A percentile compares a stretch with the other conserved stretches of the same genome.
Conservation (phyloP, 2,888 invertebrate genomes). For the Emmelina monodactyla region DNA sequence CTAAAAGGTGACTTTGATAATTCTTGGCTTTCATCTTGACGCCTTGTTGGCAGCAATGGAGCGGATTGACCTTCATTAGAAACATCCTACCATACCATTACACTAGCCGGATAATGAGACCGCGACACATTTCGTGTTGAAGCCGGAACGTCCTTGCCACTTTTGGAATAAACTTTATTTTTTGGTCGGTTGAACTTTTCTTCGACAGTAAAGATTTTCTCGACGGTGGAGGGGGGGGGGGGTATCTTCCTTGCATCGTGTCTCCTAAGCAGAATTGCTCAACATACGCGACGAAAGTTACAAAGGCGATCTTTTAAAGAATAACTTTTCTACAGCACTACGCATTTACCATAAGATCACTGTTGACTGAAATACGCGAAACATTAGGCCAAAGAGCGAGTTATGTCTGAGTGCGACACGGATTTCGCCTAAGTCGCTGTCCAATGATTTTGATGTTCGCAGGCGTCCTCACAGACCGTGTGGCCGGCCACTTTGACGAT, state of each 20-base stretch:
- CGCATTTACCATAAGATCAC: slow-evolving; percentile 6
- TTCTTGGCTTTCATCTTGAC: too few species aligned
- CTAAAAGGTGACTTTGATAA: too few species aligned
- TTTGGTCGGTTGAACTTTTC: slow-evolving; percentile 4
- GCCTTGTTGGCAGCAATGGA: slow-evolving; percentile 5
- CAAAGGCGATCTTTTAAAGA: slow-evolving; percentile 5
- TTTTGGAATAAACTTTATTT: background rate
- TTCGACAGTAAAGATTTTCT: slow-evolving; percentile 5
- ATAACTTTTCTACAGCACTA: slow-evolving; percentile 1
- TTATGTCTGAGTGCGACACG: too few species aligned
- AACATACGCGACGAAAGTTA: slow-evolving; percentile 3
- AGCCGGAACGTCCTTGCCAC: background rate
- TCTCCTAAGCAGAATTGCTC: slow-evolving; percentile 2
- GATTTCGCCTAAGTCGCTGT: too few species aligned
- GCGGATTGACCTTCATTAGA: slow-evolving; percentile 1
- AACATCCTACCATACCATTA: slow-evolving; percentile 1
- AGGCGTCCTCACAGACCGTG: too few species aligned
- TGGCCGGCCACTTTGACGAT: too few species aligned
- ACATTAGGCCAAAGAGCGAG: slow-evolving; percentile 5
- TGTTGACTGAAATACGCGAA: slow-evolving; percentile 6
- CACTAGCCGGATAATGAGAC: background rate
- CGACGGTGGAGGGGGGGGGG: slow-evolving; percentile 4
- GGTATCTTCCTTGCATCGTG: slow-evolving; percentile 5
- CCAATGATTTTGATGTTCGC: too few species aligned
- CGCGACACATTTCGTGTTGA: slow-evolving; percentile 1